These are phyloP conservation scores for Megalurothrips usitatus DNA, from an alignment of 2,888 invertebrate species.

Conservation along the genomic window DNA sequence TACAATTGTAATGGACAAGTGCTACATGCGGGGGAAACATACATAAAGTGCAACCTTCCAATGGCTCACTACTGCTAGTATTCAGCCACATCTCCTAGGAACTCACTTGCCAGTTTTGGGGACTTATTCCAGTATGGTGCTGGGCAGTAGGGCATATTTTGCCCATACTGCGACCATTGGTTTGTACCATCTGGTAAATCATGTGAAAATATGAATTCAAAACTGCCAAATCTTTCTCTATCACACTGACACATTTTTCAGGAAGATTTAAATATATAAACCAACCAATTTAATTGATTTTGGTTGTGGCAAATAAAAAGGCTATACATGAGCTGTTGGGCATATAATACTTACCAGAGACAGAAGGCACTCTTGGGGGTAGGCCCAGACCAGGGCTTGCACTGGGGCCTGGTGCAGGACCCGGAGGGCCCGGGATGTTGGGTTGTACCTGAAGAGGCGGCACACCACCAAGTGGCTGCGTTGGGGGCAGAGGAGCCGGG, in stretches of 20 bases:
- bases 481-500: slow-evolving; percentile 47
- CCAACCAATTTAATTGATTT: too few species aligned
- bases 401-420: slow-evolving; percentile 32
- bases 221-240: too few species aligned
- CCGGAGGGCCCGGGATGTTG: neutral
- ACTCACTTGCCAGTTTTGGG: slow-evolving; percentile 30
- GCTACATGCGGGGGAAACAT: too few species aligned
- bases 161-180: neutral
- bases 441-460: slow-evolving; percentile 31
- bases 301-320: too few species aligned
- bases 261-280: too few species aligned
- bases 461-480: slow-evolving; percentile 37
- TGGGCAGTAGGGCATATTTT: neutral
- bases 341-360: neutral
- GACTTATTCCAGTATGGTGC: neutral
- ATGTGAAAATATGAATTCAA: neutral
- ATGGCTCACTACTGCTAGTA: too few species aligned
- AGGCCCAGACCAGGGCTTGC: slow-evolving; percentile 31
- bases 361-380: neutral
- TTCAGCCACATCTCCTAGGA: too few species aligned
- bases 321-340: neutral
- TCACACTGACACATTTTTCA: too few species aligned
- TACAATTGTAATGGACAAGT: too few species aligned
- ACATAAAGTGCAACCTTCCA: too few species aligned
- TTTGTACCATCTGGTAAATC: neutral